A percentile compares a stretch with the other conserved stretches of the same genome.
phyloP scores from a whole-genome alignment of 2,113 vertebrate species.

The Apaloderma vittatum region DNA sequence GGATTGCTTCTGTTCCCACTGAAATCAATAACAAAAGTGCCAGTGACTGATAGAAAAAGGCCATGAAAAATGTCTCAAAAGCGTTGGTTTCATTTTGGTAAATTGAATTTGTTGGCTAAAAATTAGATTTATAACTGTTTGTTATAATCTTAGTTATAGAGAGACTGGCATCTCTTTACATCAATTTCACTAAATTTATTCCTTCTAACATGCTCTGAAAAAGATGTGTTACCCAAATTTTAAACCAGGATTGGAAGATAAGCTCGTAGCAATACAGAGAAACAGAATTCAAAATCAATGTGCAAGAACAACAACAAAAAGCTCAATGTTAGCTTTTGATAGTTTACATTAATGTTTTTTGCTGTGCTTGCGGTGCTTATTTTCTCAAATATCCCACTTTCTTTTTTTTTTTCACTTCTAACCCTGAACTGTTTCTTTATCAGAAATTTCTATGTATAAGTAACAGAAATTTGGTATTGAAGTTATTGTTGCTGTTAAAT shows the following conservation, averaged over 20 bases:
- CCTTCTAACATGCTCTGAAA: not conserved
- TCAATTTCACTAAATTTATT: not conserved
- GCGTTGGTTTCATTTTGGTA: not conserved
- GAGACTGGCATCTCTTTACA: not conserved
- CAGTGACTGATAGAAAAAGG: not conserved
- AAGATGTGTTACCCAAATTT: not conserved
- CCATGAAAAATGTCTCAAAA: not conserved
- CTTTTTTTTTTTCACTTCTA: not conserved
- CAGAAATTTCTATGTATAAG: not conserved
- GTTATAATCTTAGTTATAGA: not conserved
- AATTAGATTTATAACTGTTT: not conserved
- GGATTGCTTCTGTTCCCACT: not conserved
- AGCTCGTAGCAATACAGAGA: not conserved
- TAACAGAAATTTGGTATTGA: not conserved
- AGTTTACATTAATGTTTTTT: not conserved
- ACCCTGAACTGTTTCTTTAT: not conserved
- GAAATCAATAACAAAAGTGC: not conserved
- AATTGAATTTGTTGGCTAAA: not conserved
- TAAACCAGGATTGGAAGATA: not conserved
- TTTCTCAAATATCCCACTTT: not conserved
- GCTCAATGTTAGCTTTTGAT: not conserved
- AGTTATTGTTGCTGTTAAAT: constrained; percentile 2
- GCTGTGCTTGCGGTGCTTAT: not conserved
- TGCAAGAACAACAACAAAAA: not conserved
- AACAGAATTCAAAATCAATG: not conserved